Percentiles rank a stretch among this genome's conserved stretches.
These are phyloP conservation scores for Donacobius atricapilla DNA, from an alignment of 2,113 vertebrate species.

Conservation along the genomic window DNA sequence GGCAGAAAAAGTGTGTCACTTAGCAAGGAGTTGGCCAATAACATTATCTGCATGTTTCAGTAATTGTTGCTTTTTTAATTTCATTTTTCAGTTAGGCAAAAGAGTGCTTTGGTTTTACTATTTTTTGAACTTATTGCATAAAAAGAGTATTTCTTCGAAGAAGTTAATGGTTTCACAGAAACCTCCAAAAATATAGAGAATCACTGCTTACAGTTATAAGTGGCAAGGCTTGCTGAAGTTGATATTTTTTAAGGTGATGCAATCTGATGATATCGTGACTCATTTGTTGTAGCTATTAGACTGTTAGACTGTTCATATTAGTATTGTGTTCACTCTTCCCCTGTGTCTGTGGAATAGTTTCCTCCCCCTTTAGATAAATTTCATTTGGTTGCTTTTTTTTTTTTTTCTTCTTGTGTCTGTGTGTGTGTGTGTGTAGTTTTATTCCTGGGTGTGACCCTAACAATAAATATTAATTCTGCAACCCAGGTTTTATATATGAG, in stretches of 20 bases:
- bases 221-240: background rate
- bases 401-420: no score
- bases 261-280: background rate
- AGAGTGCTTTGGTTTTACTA: background rate
- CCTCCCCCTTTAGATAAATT: background rate
- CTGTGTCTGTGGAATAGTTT: background rate
- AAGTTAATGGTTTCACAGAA: background rate
- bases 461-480: background rate
- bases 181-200: background rate
- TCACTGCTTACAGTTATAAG: background rate
- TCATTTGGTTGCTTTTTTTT: background rate
- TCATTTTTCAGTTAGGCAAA: background rate
- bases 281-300: no score
- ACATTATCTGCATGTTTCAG: background rate
- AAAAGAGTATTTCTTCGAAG: background rate
- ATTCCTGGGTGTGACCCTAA: background rate
- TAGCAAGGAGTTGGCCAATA: background rate
- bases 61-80: background rate
- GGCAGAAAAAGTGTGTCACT: background rate
- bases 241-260: background rate
- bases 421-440: background rate
- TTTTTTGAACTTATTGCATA: background rate
- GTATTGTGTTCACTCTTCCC: background rate
- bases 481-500: background rate
- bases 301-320: background rate